These are phyloP conservation scores for Daphoenositta chrysoptera DNA, from an alignment of 2,113 vertebrate genomes.

Conservation along the genomic window DNA sequence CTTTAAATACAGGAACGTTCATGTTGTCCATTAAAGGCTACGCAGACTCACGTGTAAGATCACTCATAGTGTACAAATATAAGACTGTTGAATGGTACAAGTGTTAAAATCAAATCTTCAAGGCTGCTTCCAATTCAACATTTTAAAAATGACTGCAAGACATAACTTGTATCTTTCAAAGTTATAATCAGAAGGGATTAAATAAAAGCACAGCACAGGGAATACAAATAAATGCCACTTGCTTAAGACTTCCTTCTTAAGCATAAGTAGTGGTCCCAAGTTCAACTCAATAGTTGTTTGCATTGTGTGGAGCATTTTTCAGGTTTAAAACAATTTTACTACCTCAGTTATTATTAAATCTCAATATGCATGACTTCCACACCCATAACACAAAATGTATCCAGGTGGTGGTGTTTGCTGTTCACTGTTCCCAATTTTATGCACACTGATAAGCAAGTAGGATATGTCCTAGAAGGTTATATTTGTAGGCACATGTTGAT, in stretches of 20 bases:
- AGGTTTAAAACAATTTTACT: not conserved
- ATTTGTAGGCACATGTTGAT: not conserved
- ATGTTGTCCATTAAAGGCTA: slow-evolving; percentile 32
- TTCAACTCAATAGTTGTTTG: not conserved
- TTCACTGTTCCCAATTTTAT: not conserved
- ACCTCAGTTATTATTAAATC: not conserved
- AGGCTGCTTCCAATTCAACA: not conserved
- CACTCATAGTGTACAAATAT: not conserved
- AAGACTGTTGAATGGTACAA: not conserved
- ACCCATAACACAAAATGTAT: not conserved
- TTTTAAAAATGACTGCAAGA: not conserved
- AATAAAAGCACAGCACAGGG: not conserved
- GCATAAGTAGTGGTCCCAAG: not conserved
- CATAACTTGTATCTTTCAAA: not conserved
- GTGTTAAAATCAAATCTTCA: not conserved
- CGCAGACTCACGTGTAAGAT: not conserved
- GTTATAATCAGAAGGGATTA: not conserved
- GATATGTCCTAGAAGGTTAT: not conserved
- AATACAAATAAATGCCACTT: not conserved
- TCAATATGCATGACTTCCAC: not conserved
- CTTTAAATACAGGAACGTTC: slow-evolving; percentile 47
- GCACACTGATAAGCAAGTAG: not conserved
- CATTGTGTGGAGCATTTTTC: not conserved
- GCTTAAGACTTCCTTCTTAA: not conserved
- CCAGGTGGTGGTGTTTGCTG: not conserved